phyloP scores from a whole-genome alignment of 2,113 vertebrate genomes.

The Fregata magnificens region DNA sequence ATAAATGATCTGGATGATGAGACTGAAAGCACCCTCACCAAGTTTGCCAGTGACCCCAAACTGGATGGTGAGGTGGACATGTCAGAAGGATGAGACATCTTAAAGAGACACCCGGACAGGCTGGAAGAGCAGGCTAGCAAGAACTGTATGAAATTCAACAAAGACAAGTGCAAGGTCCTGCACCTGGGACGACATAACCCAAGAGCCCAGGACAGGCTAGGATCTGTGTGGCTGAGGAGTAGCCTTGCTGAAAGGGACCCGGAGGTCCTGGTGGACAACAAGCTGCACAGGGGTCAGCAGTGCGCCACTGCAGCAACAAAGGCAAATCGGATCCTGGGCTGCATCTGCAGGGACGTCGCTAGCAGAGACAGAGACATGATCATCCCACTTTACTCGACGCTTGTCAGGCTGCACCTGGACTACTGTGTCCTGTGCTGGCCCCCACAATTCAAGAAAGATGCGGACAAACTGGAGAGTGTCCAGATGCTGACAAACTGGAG shows the following conservation, averaged over 20 bases:
- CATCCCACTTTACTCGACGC: neutral
- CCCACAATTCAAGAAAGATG: neutral
- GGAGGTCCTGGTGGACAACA: neutral
- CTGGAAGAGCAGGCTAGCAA: neutral
- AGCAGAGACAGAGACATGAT: neutral
- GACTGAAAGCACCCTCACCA: neutral
- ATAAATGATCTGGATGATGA: neutral
- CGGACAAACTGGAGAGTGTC: neutral
- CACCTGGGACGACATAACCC: neutral
- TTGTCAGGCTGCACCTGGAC: neutral
- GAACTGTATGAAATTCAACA: neutral
- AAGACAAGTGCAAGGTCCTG: neutral
- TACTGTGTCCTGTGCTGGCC: neutral
- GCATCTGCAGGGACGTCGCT: neutral
- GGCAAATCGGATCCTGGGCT: neutral
- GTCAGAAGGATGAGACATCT: neutral
- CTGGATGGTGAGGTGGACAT: neutral
- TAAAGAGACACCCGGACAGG: neutral
- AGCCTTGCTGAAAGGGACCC: neutral
- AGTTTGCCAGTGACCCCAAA: neutral
- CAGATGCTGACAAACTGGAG: neutral
- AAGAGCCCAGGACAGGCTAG: neutral
- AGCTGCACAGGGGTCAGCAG: neutral
- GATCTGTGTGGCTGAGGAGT: neutral
- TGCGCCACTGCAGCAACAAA: neutral